Percentiles rank a stretch among this genome's conserved stretches.
These are phyloP conservation scores for Homarus gammarus DNA, from an alignment of 2,888 invertebrate species.

Conservation along the genomic window DNA sequence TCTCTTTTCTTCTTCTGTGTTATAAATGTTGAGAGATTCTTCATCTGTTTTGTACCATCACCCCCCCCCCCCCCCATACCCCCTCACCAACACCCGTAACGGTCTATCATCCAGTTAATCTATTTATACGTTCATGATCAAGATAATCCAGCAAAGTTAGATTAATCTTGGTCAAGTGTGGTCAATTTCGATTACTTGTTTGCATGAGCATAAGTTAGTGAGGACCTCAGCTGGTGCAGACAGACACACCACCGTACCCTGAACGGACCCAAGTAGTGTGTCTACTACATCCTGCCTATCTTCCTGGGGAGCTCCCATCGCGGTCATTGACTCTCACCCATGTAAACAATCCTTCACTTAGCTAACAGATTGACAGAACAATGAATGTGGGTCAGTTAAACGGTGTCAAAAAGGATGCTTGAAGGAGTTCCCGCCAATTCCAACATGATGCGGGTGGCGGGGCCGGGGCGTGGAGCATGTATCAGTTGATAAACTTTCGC, in stretches of 20 bases:
- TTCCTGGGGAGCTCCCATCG: not conserved
- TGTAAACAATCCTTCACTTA: not conserved
- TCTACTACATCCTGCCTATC: not conserved
- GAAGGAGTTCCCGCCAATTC: not conserved
- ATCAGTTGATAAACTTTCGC: not conserved
- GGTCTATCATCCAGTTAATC: too few species aligned
- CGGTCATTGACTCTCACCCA: not conserved
- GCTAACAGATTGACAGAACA: not conserved
- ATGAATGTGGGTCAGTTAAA: not conserved
- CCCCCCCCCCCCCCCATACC: too few species aligned
- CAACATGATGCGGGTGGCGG: not conserved
- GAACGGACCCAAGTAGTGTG: not conserved
- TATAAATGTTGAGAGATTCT: too few species aligned
- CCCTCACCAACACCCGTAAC: too few species aligned
- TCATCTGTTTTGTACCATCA: too few species aligned
- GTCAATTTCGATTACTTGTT: too few species aligned
- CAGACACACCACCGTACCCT: not conserved
- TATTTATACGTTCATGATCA: too few species aligned
- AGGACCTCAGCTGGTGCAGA: too few species aligned
- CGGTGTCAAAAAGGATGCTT: not conserved
- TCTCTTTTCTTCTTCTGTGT: too few species aligned
- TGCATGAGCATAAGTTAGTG: too few species aligned
- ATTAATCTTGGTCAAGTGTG: too few species aligned
- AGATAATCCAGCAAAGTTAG: too few species aligned
- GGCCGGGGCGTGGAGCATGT: not conserved